phyloP scores from a whole-genome alignment of 2,113 vertebrate genomes.

The Amphiprion percula region DNA sequence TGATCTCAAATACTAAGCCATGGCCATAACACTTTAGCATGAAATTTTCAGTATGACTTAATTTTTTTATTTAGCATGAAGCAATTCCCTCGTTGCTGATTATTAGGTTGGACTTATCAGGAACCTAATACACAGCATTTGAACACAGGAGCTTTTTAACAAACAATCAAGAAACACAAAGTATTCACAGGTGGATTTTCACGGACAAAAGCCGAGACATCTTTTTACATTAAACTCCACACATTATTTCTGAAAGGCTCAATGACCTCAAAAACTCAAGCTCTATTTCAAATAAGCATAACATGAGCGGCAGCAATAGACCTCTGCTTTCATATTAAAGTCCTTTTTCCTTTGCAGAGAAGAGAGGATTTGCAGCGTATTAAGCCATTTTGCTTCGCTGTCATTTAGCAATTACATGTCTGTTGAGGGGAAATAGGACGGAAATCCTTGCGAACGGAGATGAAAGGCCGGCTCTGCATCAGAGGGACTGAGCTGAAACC shows the following conservation, averaged over 20 bases:
- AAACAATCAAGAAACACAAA: not conserved
- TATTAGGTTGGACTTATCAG: not conserved
- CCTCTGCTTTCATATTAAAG: slow-evolving; percentile 43
- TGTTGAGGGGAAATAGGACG: slow-evolving; percentile 67
- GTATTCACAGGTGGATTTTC: slow-evolving; percentile 1
- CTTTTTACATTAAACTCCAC: not conserved
- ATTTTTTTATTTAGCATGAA: not conserved
- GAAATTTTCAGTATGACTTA: slow-evolving; percentile 12
- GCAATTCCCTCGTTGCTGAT: not conserved
- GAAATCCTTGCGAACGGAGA: slow-evolving; percentile 74
- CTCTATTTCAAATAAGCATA: slow-evolving; percentile 43
- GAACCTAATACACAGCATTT: not conserved
- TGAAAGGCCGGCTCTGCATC: slow-evolving; percentile 73
- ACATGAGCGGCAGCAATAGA: slow-evolving; percentile 29
- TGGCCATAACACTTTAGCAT: slow-evolving; percentile 6
- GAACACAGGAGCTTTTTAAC: not conserved
- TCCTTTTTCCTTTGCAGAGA: slow-evolving; percentile 36
- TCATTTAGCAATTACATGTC: slow-evolving; percentile 77
- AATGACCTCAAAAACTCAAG: slow-evolving; percentile 24
- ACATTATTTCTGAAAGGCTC: slow-evolving; percentile 19
- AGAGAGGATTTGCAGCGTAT: slow-evolving; percentile 70
- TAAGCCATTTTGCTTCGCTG: slow-evolving; percentile 76
- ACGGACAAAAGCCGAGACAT: slow-evolving; percentile 20
- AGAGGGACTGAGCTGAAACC: slow-evolving; percentile 60
- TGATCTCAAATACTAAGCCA: slow-evolving; percentile 27